A percentile compares a stretch with the other conserved stretches of the same genome.
phyloP scores from a whole-genome alignment of 2,888 invertebrate genomes.

The Microplitis manilae region DNA sequence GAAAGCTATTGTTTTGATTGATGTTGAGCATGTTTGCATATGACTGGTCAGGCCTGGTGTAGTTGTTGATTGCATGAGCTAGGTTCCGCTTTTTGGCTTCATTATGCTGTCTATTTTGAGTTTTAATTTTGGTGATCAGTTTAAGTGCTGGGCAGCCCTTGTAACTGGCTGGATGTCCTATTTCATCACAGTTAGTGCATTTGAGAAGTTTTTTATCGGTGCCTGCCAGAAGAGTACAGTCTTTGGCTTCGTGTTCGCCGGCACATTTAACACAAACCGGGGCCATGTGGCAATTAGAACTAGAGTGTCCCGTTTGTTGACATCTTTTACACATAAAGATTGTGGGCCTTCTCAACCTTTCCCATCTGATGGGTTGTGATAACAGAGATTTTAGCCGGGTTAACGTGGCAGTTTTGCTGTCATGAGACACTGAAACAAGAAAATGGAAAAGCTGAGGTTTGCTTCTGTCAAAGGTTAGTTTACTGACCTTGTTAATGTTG shows the following conservation, averaged over 20 bases:
- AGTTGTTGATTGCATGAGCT: not conserved
- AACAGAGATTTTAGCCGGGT: not conserved
- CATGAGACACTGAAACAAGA: constrained; percentile 10
- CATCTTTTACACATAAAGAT: not conserved
- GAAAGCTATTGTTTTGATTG: no score
- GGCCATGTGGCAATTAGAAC: not conserved
- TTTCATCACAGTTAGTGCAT: constrained; percentile 19
- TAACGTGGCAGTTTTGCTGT: constrained; percentile 7
- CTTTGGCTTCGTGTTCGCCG: not conserved
- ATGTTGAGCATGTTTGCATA: no score
- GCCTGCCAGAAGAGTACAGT: not conserved
- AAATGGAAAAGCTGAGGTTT: constrained; percentile 14
- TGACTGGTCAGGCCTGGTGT: no score
- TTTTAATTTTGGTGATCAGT: not conserved
- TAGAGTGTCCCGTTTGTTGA: not conserved
- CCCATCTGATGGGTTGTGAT: constrained; percentile 17
- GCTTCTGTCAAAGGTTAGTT: constrained; percentile 24
- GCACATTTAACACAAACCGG: not conserved
- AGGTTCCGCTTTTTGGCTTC: not conserved
- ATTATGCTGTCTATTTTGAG: not conserved
- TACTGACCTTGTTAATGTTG: constrained; percentile 24
- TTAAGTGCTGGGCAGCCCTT: constrained; percentile 6
- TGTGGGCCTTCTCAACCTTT: not conserved
- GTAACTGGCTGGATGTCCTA: constrained; percentile 14
- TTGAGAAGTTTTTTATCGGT: not conserved